Evolutionary conservation across 2,888 invertebrate genomes (phyloP), one percentile per base, ranked within the genome.

Genomic region (Tipula lateralis): DNA sequence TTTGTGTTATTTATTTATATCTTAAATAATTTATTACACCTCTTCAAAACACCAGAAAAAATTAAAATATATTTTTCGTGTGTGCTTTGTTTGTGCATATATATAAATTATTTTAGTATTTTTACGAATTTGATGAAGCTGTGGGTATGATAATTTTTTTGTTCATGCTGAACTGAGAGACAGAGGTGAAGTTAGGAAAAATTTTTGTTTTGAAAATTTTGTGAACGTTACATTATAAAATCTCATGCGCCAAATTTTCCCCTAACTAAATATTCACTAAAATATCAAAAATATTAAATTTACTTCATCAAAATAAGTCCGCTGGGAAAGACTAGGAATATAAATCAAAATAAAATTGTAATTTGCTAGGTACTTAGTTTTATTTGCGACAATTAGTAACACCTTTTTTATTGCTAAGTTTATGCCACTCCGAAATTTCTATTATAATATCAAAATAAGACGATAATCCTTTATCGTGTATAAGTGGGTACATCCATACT

Each of bases 21-120:
- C 66, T 66, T 24, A 66, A 66, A 66, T 66, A 66, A 66, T 66
- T 66, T 66, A 66, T 66, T 66, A 66, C 66, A 66, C 66, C 66
- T 66, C 66, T 66, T 24, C 66, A 66, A 66, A 12, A 66, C 9
- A 66, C 19, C 19, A 66, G 13, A 24, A 66, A 66, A 66, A 66
- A 66, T 66, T 66, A 9, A 16, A 66, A 66, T 66, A 66, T 4
- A 66, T 66, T 66, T 66, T 66, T 44, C 16, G n/a, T 44, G 44
- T 44, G n/a, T 44, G 44, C 44, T 44, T 66, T 24, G 24, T 66
- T 6, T 16, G 16, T 50, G 44, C 44, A 50, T 66, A 66, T 39
- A 39, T 39, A 39, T 66, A 24, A 66, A 24, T 24, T 66, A 66
- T 66, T 66, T 66, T 12, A 9, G 24, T 24, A 9, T 66, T 24